Evolutionary conservation across 2,113 vertebrate species (phyloP).

Genomic region (Electrona antarctica): DNA sequence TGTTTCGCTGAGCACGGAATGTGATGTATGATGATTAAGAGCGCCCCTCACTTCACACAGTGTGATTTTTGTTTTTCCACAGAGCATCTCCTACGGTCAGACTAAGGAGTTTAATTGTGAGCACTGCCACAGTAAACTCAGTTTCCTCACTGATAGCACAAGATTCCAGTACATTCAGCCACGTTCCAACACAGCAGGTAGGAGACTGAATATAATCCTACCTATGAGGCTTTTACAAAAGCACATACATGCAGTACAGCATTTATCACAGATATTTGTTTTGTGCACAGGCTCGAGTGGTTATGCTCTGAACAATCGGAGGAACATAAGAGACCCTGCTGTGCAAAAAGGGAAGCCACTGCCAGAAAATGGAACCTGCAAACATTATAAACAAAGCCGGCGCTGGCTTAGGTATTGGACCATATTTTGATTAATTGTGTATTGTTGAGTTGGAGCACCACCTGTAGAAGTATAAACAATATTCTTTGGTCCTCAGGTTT

Average conservation of each 20-base stretch:
- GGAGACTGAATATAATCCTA: conserved; percentile 1
- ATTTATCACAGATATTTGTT: not conserved
- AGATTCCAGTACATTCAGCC: conserved; percentile 78
- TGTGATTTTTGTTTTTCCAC: conserved; percentile 9
- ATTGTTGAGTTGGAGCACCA: not conserved
- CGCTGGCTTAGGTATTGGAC: conserved; percentile 81
- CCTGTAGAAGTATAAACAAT: not conserved
- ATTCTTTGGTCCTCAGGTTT: conserved; percentile 68
- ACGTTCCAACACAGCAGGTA: conserved; percentile 69
- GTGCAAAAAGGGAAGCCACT: conserved; percentile 83
- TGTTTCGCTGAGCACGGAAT: too few species aligned
- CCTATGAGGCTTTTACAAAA: too few species aligned
- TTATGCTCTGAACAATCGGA: conserved; percentile 36
- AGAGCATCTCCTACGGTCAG: conserved; percentile 80
- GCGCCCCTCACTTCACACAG: too few species aligned
- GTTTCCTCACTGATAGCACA: conserved; percentile 74
- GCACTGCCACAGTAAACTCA: conserved; percentile 80
- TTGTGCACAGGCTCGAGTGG: conserved; percentile 56
- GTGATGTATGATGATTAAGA: too few species aligned
- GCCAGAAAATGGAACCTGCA: conserved; percentile 80
- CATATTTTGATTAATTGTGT: not conserved
- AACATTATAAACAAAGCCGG: conserved; percentile 82
- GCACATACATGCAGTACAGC: too few species aligned
- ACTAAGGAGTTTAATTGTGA: conserved; percentile 78
- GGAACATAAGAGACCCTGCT: conserved; percentile 71